Evolutionary conservation across 2,113 vertebrate genomes (phyloP), one percentile per base, ranked within the genome.

Genomic region (Tonatia bakeri): DNA sequence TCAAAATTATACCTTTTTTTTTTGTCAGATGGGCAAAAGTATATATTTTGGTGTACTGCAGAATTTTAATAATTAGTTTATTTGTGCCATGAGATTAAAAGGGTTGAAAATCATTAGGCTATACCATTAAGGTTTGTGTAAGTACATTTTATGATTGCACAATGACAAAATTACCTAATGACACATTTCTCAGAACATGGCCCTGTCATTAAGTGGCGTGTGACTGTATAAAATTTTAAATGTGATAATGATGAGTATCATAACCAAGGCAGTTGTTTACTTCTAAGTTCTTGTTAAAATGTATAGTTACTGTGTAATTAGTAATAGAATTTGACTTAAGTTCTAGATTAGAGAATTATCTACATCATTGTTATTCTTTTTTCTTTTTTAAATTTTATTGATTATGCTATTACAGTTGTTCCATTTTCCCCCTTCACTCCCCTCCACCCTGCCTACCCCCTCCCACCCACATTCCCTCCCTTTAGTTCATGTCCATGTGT

Each of bases 191-290:
- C 38, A 64, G 56, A 64, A 82, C 1, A 17, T 82, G 31, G 43
- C 73, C 5, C 38, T n/a, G 75, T 61, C 12, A 59, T 82, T 64
- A 82, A 64, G 38, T 82, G 80, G 56, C 2, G 2, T 38, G 20
- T 82, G 80, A 64, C 80, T 82, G 38, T 33, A 4, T 50, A 80
- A 33, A 91, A 67, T 86, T 95, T 97, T 77, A 90, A 83, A 80
- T 87, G 12, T 92, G 64, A 54, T 95, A 64, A 43, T 75, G 26
- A 67, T 36, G 38, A 90, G 5, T 79, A 75, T 50, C 43, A 76
- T 86, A 82, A 87, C 47, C 59, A 72, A 94, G 45, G 38, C 45
- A 67, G 13, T 50, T 76, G 88, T 85, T 94, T 96, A 43, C 80
- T 31, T 14, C 33, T 87, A 17, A 40, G 26, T 92, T 85, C 67